Conservation (phyloP, 2,888 invertebrate species). For the Lasioglossum zephyrum region DNA sequence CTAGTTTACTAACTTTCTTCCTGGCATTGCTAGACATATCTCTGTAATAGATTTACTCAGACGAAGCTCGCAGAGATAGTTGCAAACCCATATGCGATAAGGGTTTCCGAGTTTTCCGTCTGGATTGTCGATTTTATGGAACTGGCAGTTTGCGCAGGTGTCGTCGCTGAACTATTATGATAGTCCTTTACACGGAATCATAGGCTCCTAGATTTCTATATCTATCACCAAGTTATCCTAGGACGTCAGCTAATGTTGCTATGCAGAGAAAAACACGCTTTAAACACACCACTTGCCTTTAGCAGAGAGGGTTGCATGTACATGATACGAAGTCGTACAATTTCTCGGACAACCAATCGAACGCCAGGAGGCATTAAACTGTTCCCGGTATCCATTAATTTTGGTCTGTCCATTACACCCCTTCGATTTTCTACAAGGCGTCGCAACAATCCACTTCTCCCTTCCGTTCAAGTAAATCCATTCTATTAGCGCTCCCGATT, state of each 20-base stretch:
- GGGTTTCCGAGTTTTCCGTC: constrained; percentile 44
- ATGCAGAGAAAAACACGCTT: constrained; percentile 34
- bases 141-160: constrained; percentile 9
- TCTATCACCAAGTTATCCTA: constrained; percentile 25
- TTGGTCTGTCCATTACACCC: constrained; percentile 71
- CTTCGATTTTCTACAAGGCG: constrained; percentile 42
- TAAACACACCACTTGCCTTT: constrained; percentile 48
- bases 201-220: neutral
- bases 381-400: constrained; percentile 73
- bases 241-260: constrained; percentile 12
- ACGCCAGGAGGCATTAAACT: constrained; percentile 70
- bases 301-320: constrained; percentile 46
- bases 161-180: neutral
- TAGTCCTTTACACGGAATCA: neutral
- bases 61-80: constrained; percentile 53
- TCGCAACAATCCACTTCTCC: constrained; percentile 19
- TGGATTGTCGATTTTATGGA: constrained; percentile 37
- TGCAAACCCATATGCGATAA: constrained; percentile 55
- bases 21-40: constrained; percentile 64
- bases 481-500: constrained; percentile 33
- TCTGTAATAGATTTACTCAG: constrained; percentile 71
- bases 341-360: constrained; percentile 52
- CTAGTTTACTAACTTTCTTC: constrained; percentile 73
- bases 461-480: constrained; percentile 37
- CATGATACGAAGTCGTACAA: constrained; percentile 28